Conservation (phyloP, 37 sponge, comb jelly and placozoan genomes). For the Crambe crambe region DNA sequence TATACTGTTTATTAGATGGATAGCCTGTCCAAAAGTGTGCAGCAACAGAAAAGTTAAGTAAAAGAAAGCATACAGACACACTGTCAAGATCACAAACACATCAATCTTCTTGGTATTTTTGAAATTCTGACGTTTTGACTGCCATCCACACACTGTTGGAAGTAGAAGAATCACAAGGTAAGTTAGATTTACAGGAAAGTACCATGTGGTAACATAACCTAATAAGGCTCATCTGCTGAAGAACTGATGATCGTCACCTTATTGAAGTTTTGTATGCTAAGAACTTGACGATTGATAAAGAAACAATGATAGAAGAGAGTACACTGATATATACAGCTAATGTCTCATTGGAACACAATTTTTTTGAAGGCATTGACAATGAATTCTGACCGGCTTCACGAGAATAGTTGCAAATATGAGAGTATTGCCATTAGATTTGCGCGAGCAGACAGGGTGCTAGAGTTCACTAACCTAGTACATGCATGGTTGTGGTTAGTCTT, state of each 20-base stretch:
- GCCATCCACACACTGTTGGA: background rate
- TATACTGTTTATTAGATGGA: too few relatives aligned
- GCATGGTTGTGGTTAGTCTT: too few relatives aligned
- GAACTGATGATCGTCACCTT: background rate
- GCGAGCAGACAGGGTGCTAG: too few relatives aligned
- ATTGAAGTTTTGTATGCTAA: background rate
- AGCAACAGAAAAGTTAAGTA: too few relatives aligned
- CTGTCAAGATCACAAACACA: background rate
- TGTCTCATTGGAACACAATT: background rate
- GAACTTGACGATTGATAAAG: background rate
- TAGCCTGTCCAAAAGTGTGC: too few relatives aligned
- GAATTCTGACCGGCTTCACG: background rate
- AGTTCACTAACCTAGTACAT: too few relatives aligned
- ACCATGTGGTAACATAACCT: too few relatives aligned
- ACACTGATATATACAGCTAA: background rate
- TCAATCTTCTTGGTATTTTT: background rate
- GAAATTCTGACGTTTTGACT: background rate
- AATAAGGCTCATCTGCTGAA: background rate
- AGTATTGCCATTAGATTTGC: background rate
- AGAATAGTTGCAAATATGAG: conserved; percentile 14
- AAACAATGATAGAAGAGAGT: background rate
- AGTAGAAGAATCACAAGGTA: background rate
- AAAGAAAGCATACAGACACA: background rate
- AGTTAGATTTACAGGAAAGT: background rate
- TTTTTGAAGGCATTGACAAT: background rate